These are phyloP conservation scores for Pterois miles DNA, from an alignment of 2,797 vertebrate genomes.

Conservation along the genomic window DNA sequence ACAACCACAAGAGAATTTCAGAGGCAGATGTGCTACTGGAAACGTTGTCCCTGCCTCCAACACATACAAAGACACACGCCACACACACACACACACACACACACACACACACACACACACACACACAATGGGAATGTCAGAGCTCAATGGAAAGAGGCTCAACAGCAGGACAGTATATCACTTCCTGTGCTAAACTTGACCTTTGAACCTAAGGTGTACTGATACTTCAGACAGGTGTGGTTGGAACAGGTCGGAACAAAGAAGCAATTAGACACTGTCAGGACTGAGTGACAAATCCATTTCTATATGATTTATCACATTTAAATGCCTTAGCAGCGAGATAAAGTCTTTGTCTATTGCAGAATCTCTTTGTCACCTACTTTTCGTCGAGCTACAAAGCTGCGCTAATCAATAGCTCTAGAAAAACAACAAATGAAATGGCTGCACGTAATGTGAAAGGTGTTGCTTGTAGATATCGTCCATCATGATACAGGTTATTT, in stretches of 20 bases:
- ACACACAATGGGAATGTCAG: slow-evolving; percentile 44
- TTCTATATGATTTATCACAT: slow-evolving; percentile 4
- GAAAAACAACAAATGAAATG: background rate
- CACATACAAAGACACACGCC: slow-evolving; percentile 43
- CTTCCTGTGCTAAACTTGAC: slow-evolving; percentile 65
- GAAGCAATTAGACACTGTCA: slow-evolving; percentile 5
- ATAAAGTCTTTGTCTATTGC: background rate
- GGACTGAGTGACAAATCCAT: slow-evolving; percentile 1
- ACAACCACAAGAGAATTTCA: slow-evolving; percentile 55
- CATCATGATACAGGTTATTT: too few relatives aligned
- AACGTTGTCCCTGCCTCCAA: slow-evolving; percentile 49
- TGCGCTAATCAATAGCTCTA: background rate
- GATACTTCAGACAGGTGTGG: slow-evolving; percentile 40
- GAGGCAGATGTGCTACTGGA: slow-evolving; percentile 61
- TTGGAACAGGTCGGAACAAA: slow-evolving; percentile 23
- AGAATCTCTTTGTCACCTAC: background rate
- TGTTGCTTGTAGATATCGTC: background rate
- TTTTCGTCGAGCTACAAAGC: background rate
- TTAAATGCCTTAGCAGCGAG: background rate
- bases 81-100: too few relatives aligned
- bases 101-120: slow-evolving; percentile 40
- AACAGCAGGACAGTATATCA: slow-evolving; percentile 27
- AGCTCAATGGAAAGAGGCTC: slow-evolving; percentile 36
- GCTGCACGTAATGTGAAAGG: background rate
- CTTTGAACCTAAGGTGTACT: slow-evolving; percentile 45